Evolutionary conservation across 2,888 invertebrate species (phyloP).

Genomic region (Thymelicus lineola): DNA sequence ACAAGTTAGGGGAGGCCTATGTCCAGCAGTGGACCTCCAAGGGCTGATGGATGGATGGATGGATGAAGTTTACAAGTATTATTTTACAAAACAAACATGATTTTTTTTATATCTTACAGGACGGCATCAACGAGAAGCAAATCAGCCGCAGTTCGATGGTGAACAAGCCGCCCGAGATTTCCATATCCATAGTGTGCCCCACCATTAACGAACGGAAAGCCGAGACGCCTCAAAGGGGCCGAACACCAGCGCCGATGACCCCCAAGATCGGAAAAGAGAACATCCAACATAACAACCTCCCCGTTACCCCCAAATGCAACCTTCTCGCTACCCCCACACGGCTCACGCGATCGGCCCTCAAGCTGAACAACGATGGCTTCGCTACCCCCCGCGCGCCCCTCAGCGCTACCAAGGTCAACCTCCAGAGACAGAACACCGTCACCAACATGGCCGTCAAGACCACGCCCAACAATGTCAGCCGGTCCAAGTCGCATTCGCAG

Average conservation of each 20-base stretch:
- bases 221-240: conserved; percentile 65
- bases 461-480: conserved; percentile 63
- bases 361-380: conserved; percentile 66
- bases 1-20: too few species aligned
- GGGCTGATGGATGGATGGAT: too few species aligned
- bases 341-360: conserved; percentile 71
- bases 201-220: conserved; percentile 49
- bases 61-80: too few species aligned
- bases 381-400: conserved; percentile 75
- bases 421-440: conserved; percentile 66
- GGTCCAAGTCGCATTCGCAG: conserved; percentile 75
- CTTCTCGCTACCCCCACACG: conserved; percentile 68
- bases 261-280: conserved; percentile 68
- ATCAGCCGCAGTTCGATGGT: conserved; percentile 84
- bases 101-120: too few species aligned
- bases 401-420: conserved; percentile 65
- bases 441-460: conserved; percentile 58
- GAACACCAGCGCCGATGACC: conserved; percentile 59
- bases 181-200: conserved; percentile 50
- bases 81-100: too few species aligned
- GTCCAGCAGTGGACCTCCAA: too few species aligned
- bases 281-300: too few species aligned
- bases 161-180: conserved; percentile 52
- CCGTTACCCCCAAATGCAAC: conserved; percentile 44
- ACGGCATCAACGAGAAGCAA: conserved; percentile 77